phyloP scores from a whole-genome alignment of 1,140 invertebrate species.

The Pseudobourletiella spinata region DNA sequence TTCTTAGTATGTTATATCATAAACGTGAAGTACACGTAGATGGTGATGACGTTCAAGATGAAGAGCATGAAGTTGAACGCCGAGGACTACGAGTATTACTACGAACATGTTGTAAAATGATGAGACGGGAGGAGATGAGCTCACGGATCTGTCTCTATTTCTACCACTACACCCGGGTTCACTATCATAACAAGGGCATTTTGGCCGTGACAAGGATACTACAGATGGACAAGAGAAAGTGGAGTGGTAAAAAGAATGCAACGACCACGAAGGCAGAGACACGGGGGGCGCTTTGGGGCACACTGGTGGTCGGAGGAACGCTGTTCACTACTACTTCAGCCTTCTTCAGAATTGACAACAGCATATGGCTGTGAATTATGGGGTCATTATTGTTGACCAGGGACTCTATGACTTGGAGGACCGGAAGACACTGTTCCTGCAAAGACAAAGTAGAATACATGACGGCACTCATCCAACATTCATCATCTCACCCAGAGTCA shows the following conservation, averaged over 20 bases:
- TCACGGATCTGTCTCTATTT: neutral
- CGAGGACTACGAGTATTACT: neutral
- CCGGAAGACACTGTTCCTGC: slow-evolving; percentile 72
- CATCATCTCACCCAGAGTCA: too few relatives aligned
- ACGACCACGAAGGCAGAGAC: slow-evolving; percentile 1
- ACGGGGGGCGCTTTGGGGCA: neutral
- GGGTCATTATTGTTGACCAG: slow-evolving; percentile 74
- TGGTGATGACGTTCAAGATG: slow-evolving; percentile 1
- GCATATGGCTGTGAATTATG: slow-evolving; percentile 70
- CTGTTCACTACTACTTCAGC: slow-evolving; percentile 67
- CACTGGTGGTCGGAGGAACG: slow-evolving; percentile 14
- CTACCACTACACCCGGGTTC: neutral
- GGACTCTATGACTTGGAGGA: slow-evolving; percentile 65
- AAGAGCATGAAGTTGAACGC: neutral
- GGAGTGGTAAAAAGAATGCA: slow-evolving; percentile 2
- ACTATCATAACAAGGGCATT: slow-evolving; percentile 23
- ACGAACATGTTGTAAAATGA: neutral
- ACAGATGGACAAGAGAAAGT: neutral
- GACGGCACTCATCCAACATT: too few relatives aligned
- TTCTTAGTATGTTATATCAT: too few relatives aligned
- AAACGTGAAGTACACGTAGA: slow-evolving; percentile 1
- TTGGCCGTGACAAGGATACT: slow-evolving; percentile 8
- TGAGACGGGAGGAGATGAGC: neutral
- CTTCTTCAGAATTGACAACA: slow-evolving; percentile 81
- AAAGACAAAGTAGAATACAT: too few relatives aligned